These are phyloP conservation scores for Athalia rosae DNA, from an alignment of 2,888 invertebrate genomes.

Conservation along the genomic window DNA sequence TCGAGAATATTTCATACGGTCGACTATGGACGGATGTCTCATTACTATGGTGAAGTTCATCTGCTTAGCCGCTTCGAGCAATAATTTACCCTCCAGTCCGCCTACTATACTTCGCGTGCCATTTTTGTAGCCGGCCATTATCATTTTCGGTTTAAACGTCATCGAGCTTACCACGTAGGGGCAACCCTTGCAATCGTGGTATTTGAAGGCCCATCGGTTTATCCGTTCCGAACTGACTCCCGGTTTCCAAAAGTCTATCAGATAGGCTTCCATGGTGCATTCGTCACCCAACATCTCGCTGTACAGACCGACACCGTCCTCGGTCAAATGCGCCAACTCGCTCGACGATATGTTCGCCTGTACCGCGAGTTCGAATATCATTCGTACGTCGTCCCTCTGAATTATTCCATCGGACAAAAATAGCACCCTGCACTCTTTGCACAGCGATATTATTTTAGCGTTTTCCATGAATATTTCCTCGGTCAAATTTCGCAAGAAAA, in stretches of 20 bases:
- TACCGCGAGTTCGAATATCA: not conserved
- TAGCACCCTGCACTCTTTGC: constrained; percentile 15
- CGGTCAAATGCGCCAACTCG: not conserved
- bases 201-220: not conserved
- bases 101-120: not conserved
- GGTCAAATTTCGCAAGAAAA: constrained; percentile 18
- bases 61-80: not conserved
- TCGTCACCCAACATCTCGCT: not conserved
- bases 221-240: not conserved
- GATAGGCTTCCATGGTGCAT: not conserved
- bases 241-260: not conserved
- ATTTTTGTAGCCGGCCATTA: not conserved
- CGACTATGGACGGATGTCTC: not conserved
- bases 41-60: not conserved
- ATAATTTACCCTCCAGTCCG: constrained; percentile 18
- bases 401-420: constrained; percentile 11
- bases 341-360: not conserved
- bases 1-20: constrained; percentile 15
- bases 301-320: not conserved
- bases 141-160: constrained; percentile 21
- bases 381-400: not conserved
- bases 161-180: constrained; percentile 3
- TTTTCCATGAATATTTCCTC: not conserved
- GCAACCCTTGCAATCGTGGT: not conserved
- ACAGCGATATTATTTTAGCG: not conserved